Evolutionary conservation across 2,113 vertebrate species (phyloP).

Genomic region (Onychostoma macrolepis): DNA sequence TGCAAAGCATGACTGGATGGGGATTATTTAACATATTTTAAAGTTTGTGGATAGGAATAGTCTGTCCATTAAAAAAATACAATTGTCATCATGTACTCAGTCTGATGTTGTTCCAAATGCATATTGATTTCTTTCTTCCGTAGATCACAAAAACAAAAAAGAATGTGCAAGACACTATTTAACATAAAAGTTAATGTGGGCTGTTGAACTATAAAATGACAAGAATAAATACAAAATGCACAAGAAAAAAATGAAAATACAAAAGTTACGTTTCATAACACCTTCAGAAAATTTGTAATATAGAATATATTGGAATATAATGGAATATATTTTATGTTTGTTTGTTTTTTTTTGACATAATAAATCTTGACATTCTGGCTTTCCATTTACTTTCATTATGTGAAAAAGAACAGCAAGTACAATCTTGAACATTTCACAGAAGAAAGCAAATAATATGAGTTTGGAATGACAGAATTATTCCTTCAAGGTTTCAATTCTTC

Average conservation of each 20-base stretch:
- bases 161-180: neutral
- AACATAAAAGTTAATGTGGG: neutral
- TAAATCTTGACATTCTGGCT: neutral
- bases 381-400: neutral
- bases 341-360: neutral
- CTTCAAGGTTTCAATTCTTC: slow-evolving; percentile 12
- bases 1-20: neutral
- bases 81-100: neutral
- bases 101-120: neutral
- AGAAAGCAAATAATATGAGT: neutral
- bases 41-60: neutral
- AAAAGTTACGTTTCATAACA: neutral
- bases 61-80: neutral
- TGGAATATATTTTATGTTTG: no score
- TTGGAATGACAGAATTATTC: neutral
- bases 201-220: neutral
- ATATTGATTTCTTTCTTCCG: neutral
- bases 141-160: neutral
- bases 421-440: neutral
- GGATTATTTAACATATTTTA: neutral
- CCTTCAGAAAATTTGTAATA: neutral
- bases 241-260: neutral
- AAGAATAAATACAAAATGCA: neutral
- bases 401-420: neutral
- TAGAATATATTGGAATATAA: neutral